Evolutionary conservation across 23 tunicate species (phyloP), one percentile per base, ranked within the genome.

Genomic region (Corella eumyota): DNA sequence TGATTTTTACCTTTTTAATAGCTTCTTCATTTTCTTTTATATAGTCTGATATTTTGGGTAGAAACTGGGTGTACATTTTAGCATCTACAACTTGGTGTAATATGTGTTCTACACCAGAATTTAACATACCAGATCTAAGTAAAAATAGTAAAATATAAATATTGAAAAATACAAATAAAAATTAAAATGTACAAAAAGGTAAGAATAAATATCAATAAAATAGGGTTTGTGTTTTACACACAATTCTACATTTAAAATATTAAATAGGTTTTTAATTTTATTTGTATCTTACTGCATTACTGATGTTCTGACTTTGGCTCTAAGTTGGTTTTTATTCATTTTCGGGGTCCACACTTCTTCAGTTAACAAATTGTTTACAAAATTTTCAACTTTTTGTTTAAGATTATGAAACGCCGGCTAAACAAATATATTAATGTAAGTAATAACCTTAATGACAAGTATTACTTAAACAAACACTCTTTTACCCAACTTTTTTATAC

Each of bases 351-450:
- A 85, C 0, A 63, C 61, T 66, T 85, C 79, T 1, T 36, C 50
- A 25, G 75, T 58, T 11, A 85, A 50, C 31, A 76, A 60, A 15
- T 69, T 58, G 36, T 64, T 85, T 0, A 85, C 95, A 66, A 59
- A 82, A 28, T 63, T 71, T 65, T 76, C 85, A 50, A 85, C 85
- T 33, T 80, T 40, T 45, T 69, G 85, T 45, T 85, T 77, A 27
- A 85, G 33, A 38, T 77, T 77, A 65, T 70, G 78, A 65, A 85
- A 85, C 30, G 95, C 95, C 0, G 95, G 85, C 95, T 85, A 49
- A 3, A 52, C 32, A 29, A 48, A 45, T 59, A 51, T 5, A 36
- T n/a, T n/a, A n/a, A n/a, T n/a, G n/a, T n/a, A n/a, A n/a, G n/a
- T n/a, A n/a, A n/a, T n/a, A n/a, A n/a, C n/a, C n/a, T n/a, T n/a